These are phyloP conservation scores for Flexamia atlantica DNA, from an alignment of 2,888 invertebrate species.

Conservation along the genomic window DNA sequence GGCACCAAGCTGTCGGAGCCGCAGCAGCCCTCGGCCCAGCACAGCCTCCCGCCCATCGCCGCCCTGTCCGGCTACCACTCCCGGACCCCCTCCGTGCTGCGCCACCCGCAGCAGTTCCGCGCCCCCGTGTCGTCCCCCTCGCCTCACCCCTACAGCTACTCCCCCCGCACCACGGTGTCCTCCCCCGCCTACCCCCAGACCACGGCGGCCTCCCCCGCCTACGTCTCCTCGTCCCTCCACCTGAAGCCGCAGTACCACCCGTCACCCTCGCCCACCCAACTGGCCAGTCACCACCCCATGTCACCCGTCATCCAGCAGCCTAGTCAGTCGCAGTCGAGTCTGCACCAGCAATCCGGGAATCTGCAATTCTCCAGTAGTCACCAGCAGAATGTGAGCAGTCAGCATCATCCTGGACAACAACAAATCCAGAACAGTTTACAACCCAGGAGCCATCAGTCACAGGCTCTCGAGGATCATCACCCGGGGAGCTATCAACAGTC, in stretches of 20 bases:
- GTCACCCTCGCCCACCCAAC: slow-evolving; percentile 7
- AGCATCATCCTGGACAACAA: slow-evolving; percentile 62
- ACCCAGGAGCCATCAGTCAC: background rate
- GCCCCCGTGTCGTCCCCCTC: slow-evolving; percentile 50
- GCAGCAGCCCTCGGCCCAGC: slow-evolving; percentile 68
- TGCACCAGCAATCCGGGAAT: background rate
- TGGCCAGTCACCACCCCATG: slow-evolving; percentile 34
- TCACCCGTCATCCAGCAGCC: slow-evolving; percentile 58
- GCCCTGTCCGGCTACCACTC: slow-evolving; percentile 73
- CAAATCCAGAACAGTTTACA: slow-evolving; percentile 49
- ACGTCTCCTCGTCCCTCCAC: slow-evolving; percentile 53
- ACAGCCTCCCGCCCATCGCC: slow-evolving; percentile 78
- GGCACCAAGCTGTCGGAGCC: slow-evolving; percentile 47
- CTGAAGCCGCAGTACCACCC: slow-evolving; percentile 63
- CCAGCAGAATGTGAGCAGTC: slow-evolving; percentile 63
- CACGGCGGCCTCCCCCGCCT: slow-evolving; percentile 57
- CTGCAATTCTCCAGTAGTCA: background rate
- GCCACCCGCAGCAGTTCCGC: slow-evolving; percentile 67
- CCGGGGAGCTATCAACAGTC: background rate
- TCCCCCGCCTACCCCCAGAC: slow-evolving; percentile 45
- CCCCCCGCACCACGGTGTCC: slow-evolving; percentile 38
- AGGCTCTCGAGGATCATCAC: background rate
- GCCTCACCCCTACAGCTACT: slow-evolving; percentile 47
- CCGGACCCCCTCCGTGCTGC: slow-evolving; percentile 50
- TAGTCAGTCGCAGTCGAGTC: slow-evolving; percentile 46